Conservation (phyloP, 2,113 vertebrate species). For the Sterrhoptilus dennistouni region DNA sequence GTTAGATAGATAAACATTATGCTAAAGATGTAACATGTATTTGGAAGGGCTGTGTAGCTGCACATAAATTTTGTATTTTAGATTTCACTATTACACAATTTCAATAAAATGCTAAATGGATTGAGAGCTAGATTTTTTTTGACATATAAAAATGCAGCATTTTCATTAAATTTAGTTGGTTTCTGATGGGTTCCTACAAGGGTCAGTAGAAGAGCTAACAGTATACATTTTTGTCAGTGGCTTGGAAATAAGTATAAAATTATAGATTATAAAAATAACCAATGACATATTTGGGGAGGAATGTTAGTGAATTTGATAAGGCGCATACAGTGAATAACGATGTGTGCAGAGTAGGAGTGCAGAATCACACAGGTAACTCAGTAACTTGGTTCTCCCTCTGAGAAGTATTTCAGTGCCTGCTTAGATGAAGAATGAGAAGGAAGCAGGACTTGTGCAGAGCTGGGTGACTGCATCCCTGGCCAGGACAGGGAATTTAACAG, state of each 20-base stretch:
- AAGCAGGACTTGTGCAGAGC: not conserved
- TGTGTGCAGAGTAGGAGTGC: not conserved
- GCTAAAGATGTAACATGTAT: not conserved
- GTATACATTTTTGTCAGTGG: not conserved
- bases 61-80: not conserved
- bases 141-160: not conserved
- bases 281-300: not conserved
- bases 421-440: not conserved
- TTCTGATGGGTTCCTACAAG: not conserved
- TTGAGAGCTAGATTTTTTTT: not conserved
- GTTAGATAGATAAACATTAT: not conserved
- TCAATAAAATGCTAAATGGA: not conserved
- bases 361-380: not conserved
- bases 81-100: not conserved
- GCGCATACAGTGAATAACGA: not conserved
- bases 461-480: not conserved
- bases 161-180: not conserved
- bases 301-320: not conserved
- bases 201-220: not conserved
- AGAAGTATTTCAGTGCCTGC: not conserved
- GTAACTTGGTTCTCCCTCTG: not conserved
- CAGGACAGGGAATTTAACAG: not conserved
- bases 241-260: not conserved
- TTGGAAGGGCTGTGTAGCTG: not conserved
- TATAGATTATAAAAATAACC: not conserved